phyloP scores from a whole-genome alignment of 2,113 vertebrate species.

The Manacus vitellinus region DNA sequence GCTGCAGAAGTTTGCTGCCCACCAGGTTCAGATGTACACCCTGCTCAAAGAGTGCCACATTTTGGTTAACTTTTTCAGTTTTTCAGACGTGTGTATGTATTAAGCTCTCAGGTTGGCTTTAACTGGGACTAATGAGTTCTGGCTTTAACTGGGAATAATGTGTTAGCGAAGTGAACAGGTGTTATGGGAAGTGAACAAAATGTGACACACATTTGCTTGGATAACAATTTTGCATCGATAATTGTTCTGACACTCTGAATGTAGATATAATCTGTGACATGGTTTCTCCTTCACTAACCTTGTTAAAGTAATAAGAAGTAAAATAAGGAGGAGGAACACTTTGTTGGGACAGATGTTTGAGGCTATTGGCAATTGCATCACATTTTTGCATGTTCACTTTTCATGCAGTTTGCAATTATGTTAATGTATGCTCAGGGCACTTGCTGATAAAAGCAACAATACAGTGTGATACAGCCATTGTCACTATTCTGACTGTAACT shows the following conservation, averaged over 20 bases:
- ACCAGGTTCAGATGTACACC: not conserved
- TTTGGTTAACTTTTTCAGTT: not conserved
- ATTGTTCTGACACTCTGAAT: constrained; percentile 60
- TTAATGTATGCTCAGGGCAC: constrained; percentile 71
- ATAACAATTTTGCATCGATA: constrained; percentile 52
- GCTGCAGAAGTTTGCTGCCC: not conserved
- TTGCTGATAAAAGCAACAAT: constrained; percentile 73
- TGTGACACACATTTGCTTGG: constrained; percentile 23
- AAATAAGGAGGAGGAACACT: constrained; percentile 64
- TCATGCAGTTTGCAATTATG: constrained; percentile 69
- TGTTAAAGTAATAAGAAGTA: constrained; percentile 66
- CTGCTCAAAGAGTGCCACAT: not conserved
- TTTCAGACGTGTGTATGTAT: not conserved
- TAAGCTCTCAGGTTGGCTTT: constrained; percentile 26
- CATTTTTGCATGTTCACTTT: constrained; percentile 67
- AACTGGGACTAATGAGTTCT: constrained; percentile 38
- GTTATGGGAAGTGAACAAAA: constrained; percentile 47
- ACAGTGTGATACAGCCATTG: constrained; percentile 56
- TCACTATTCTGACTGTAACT: constrained; percentile 57
- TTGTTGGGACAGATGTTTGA: constrained; percentile 69
- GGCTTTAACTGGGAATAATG: constrained; percentile 38
- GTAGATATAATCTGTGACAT: constrained; percentile 64
- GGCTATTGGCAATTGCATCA: constrained; percentile 65
- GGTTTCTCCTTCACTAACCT: constrained; percentile 67
- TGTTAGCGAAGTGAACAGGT: constrained; percentile 34